phyloP scores from a whole-genome alignment of 2,888 invertebrate genomes.

The Cerastis rubricosa region DNA sequence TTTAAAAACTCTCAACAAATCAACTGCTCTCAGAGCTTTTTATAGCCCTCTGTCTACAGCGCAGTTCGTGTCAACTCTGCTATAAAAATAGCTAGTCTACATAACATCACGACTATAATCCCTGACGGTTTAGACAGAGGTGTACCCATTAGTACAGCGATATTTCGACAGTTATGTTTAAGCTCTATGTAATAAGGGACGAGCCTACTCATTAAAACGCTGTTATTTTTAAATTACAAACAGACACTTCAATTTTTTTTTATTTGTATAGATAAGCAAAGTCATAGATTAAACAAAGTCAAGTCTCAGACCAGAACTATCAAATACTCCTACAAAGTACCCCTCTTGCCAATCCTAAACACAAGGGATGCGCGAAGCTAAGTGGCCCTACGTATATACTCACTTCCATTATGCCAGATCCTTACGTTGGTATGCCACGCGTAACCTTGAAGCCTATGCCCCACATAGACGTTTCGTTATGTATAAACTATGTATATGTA shows the following conservation, averaged over 20 bases:
- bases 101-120: no score
- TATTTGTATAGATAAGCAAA: no score
- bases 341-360: slow-evolving; percentile 1
- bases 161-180: no score
- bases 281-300: neutral
- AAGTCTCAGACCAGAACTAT: neutral
- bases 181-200: no score
- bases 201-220: no score
- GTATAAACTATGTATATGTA: slow-evolving; percentile 20
- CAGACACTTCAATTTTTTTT: no score
- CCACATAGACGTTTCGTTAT: slow-evolving; percentile 27
- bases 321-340: slow-evolving; percentile 6
- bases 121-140: no score
- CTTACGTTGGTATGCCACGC: slow-evolving; percentile 36
- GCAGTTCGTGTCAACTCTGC: neutral
- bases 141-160: no score
- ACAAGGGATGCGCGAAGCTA: slow-evolving; percentile 29
- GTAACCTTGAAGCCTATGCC: slow-evolving; percentile 40
- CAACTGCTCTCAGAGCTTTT: neutral
- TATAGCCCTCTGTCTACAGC: neutral
- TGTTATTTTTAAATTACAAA: no score
- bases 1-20: slow-evolving; percentile 2
- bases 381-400: slow-evolving; percentile 33
- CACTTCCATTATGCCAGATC: slow-evolving; percentile 30
- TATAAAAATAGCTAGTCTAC: neutral